Evolutionary conservation across 2,113 vertebrate genomes (phyloP).

Genomic region (Vimba vimba): DNA sequence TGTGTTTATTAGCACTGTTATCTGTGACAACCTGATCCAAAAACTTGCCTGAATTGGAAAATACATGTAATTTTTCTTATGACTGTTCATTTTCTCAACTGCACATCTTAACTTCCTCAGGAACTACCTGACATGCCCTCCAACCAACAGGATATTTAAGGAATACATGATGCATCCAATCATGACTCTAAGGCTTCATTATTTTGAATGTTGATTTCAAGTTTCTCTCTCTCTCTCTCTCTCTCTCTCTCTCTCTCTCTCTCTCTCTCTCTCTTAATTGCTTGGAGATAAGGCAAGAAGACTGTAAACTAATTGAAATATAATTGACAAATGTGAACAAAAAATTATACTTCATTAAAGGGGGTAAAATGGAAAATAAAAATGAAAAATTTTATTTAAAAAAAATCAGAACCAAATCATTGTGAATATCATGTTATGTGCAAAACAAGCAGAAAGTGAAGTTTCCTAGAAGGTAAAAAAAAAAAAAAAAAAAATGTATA

Average conservation of each 20-base stretch:
- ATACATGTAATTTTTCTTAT: slow-evolving; percentile 17
- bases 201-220: not conserved
- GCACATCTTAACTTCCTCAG: not conserved
- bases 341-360: not conserved
- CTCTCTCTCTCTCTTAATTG: no score
- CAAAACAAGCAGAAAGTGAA: not conserved
- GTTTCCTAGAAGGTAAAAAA: no score
- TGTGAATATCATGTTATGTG: not conserved
- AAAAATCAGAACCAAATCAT: not conserved
- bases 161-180: not conserved
- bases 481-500: no score
- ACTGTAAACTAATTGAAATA: no score
- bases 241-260: no score
- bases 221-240: no score
- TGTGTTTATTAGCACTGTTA: no score
- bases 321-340: not conserved
- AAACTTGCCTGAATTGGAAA: slow-evolving; percentile 31
- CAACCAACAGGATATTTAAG: slow-evolving; percentile 13
- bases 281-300: not conserved
- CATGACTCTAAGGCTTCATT: not conserved
- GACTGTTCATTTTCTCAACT: not conserved
- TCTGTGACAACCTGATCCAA: slow-evolving; percentile 23
- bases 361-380: not conserved
- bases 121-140: slow-evolving; percentile 25
- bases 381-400: not conserved